phyloP scores from a whole-genome alignment of 2,797 vertebrate genomes.

The Valencia hispanica region DNA sequence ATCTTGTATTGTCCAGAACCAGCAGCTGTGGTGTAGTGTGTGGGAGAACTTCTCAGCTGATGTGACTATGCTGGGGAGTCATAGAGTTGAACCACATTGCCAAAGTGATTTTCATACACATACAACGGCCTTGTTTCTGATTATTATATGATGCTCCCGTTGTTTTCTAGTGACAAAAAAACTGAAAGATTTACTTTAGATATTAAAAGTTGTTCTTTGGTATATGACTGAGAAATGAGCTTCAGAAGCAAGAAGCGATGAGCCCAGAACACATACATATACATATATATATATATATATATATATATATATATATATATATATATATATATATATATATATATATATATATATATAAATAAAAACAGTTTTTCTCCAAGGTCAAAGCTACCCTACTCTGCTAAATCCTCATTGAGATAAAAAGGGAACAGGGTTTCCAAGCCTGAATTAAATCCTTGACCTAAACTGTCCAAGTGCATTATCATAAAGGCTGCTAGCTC shows the following conservation, averaged over 20 bases:
- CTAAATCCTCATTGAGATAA: slow-evolving; percentile 35
- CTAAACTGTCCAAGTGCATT: slow-evolving; percentile 59
- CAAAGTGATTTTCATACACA: slow-evolving; percentile 77
- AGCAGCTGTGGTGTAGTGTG: slow-evolving; percentile 23
- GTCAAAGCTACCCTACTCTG: slow-evolving; percentile 26
- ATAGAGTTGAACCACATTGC: slow-evolving; percentile 67
- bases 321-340: too few relatives aligned
- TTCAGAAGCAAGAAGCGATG: slow-evolving; percentile 36
- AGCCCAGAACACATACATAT: slow-evolving; percentile 19
- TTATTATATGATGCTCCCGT: slow-evolving; percentile 31
- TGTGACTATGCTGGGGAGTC: slow-evolving; percentile 49
- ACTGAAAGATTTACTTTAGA: slow-evolving; percentile 15
- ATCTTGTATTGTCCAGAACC: slow-evolving; percentile 23
- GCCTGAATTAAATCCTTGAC: slow-evolving; percentile 31
- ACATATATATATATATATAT: too few relatives aligned
- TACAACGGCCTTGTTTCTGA: slow-evolving; percentile 37
- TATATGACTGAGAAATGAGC: slow-evolving; percentile 29
- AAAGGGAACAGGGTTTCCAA: slow-evolving; percentile 22
- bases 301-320: too few relatives aligned
- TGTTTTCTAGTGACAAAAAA: slow-evolving; percentile 36
- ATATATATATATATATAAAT: too few relatives aligned
- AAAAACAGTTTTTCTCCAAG: not conserved
- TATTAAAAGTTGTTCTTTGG: slow-evolving; percentile 30
- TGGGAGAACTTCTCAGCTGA: slow-evolving; percentile 38
- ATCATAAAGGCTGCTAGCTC: slow-evolving; percentile 42